A percentile compares a stretch with the other conserved stretches of the same genome.
phyloP scores from a whole-genome alignment of 2,888 invertebrate species.

The Pimpla rufipes region DNA sequence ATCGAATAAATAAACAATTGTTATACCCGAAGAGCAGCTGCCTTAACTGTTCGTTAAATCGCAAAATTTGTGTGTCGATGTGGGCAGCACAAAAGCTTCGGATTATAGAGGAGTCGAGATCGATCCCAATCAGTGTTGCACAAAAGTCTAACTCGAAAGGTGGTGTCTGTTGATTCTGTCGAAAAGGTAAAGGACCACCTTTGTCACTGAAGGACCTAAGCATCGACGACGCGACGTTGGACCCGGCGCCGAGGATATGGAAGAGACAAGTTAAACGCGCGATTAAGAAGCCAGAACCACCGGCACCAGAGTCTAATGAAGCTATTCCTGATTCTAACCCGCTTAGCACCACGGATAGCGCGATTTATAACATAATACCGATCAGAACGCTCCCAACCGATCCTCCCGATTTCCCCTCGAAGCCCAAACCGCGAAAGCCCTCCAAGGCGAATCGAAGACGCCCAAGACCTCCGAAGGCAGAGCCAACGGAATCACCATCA shows the following conservation, averaged over 20 bases:
- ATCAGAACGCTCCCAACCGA: slow-evolving; percentile 65
- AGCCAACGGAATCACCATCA: slow-evolving; percentile 41
- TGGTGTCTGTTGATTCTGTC: slow-evolving; percentile 70
- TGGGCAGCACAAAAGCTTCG: slow-evolving; percentile 34
- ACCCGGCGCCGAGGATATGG: slow-evolving; percentile 63
- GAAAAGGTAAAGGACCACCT: slow-evolving; percentile 71
- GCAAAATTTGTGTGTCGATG: slow-evolving; percentile 25
- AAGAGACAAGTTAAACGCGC: slow-evolving; percentile 67
- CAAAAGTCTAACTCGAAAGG: slow-evolving; percentile 58
- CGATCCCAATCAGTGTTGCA: slow-evolving; percentile 35
- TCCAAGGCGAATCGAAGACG: slow-evolving; percentile 46
- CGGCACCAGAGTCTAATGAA: slow-evolving; percentile 62
- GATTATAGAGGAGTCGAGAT: slow-evolving; percentile 38
- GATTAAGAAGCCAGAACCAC: slow-evolving; percentile 53
- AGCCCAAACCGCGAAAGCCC: slow-evolving; percentile 43
- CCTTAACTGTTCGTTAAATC: slow-evolving; percentile 31
- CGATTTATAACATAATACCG: slow-evolving; percentile 54
- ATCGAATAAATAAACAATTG: no score
- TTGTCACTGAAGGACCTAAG: slow-evolving; percentile 61
- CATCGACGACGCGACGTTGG: slow-evolving; percentile 45
- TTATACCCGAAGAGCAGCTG: neutral
- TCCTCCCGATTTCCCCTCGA: slow-evolving; percentile 63
- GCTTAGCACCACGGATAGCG: slow-evolving; percentile 58
- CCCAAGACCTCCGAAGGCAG: slow-evolving; percentile 36
- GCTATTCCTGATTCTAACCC: slow-evolving; percentile 58